Evolutionary conservation across 2,888 invertebrate genomes (phyloP).

Genomic region (Apamea monoglypha): DNA sequence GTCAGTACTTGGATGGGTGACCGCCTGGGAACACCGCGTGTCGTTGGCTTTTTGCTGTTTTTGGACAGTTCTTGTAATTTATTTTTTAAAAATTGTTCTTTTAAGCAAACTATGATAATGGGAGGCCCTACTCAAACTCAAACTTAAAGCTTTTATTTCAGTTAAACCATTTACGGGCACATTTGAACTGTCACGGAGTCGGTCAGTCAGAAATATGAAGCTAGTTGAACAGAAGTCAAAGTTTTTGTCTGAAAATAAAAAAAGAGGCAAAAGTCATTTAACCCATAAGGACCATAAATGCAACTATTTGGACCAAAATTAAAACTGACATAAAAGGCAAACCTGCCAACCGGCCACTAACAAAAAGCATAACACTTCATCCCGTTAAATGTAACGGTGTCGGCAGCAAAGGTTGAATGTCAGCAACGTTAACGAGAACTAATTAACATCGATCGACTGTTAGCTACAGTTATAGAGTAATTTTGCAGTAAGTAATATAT

Average conservation of each 20-base stretch:
- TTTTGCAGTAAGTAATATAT: not conserved
- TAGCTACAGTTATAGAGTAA: conserved; percentile 28
- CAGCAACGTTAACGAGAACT: conserved; percentile 17
- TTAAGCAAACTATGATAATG: too few relatives aligned
- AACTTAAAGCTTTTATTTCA: too few relatives aligned
- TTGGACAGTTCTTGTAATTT: too few relatives aligned
- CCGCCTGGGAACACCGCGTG: conserved; percentile 87
- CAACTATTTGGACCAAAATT: conserved; percentile 2
- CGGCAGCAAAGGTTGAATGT: conserved; percentile 36
- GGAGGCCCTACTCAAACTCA: too few relatives aligned
- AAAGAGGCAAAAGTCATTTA: not conserved
- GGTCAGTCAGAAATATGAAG: too few relatives aligned
- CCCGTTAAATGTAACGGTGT: conserved; percentile 41
- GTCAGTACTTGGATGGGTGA: conserved; percentile 89
- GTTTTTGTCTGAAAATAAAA: not conserved
- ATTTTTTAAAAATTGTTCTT: not conserved
- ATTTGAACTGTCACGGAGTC: too few relatives aligned
- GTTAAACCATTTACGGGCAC: too few relatives aligned
- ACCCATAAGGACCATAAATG: not conserved
- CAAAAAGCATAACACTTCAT: conserved; percentile 14
- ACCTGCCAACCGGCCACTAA: not conserved
- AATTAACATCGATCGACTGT: conserved; percentile 21
- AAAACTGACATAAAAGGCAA: not conserved
- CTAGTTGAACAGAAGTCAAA: not conserved
- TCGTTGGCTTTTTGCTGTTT: conserved; percentile 78